Evolutionary conservation across 2,113 vertebrate genomes (phyloP), one percentile per base, ranked within the genome.

Genomic region (Chaetura pelagica): DNA sequence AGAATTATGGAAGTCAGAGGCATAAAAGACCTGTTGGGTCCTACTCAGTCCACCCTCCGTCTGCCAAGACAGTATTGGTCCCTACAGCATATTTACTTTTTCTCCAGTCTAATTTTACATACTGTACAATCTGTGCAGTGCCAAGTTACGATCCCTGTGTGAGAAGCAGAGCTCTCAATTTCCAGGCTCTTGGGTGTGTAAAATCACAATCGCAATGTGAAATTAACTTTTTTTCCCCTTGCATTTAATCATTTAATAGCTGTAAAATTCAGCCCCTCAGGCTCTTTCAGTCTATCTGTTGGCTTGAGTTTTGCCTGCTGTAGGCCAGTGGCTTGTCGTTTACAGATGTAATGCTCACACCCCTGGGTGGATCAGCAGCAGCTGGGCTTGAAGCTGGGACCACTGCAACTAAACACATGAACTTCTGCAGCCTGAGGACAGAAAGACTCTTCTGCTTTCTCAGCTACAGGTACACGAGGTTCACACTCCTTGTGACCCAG

Each of bases 161-260:
- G 96, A 87, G 78, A 89, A 89, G 90, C 89, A 91, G 72, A 91
- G 95, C 94, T 92, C 96, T 96, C 96, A 79, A 86, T 96, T 96
- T 89, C 66, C 95, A 91, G 96, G 89, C 96, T 97, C 97, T 95
- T 78, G 96, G 97, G 96, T 93, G 96, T 96, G 96, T 94, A 96
- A 97, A 97, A 96, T 97, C 95, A 96, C 94, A 95, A 96, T 96
- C 62, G 48, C 38, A 76, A 96, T 95, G 90, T 94, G 92, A 96
- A 95, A 97, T 95, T 95, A 90, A 95, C 92, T 73, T 11, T 54
- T 54, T 54, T 54, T 29, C 26, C 15, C 81, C 82, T 87, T 88
- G 71, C 94, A 93, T 97, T 96, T 96, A 96, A 97, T 93, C 93
- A 93, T 94, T 97, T 97, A 97, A 97, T 97, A 96, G 96, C 96